These are phyloP conservation scores for Uloborus plumipes DNA, from an alignment of 2,888 invertebrate species.

Conservation along the genomic window DNA sequence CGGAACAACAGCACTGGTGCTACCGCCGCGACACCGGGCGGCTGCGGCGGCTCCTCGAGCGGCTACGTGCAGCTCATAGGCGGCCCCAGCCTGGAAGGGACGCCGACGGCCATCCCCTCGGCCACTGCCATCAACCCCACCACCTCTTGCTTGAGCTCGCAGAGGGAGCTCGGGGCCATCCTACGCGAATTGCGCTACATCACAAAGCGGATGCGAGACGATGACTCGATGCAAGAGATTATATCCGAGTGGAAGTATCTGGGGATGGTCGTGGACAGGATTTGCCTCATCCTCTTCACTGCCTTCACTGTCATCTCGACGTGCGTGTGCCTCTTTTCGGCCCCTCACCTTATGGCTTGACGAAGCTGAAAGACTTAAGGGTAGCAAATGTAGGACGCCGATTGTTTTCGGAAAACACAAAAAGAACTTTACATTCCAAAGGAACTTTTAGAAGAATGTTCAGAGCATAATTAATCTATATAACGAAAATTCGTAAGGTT, in stretches of 20 bases:
- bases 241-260: slow-evolving; percentile 98
- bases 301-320: slow-evolving; percentile 92
- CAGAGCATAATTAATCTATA: no score
- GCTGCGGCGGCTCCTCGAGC: slow-evolving; percentile 69
- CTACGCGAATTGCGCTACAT: slow-evolving; percentile 94
- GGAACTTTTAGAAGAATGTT: no score
- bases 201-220: slow-evolving; percentile 93
- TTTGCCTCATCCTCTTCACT: slow-evolving; percentile 95
- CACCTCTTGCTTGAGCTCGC: slow-evolving; percentile 49
- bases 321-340: slow-evolving; percentile 89
- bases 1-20: slow-evolving; percentile 35
- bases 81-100: slow-evolving; percentile 71
- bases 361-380: slow-evolving; percentile 72
- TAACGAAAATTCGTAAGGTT: no score
- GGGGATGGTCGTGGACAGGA: slow-evolving; percentile 97
- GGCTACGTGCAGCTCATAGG: slow-evolving; percentile 74
- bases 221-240: slow-evolving; percentile 93
- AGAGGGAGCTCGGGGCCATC: slow-evolving; percentile 89
- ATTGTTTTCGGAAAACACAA: no score
- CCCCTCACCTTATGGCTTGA: slow-evolving; percentile 95
- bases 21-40: slow-evolving; percentile 11
- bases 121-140: slow-evolving; percentile 69
- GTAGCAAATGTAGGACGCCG: no score
- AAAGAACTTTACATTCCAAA: no score
- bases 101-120: slow-evolving; percentile 67